Base-by-base conservation (phyloP, 2,888 invertebrate genomes). In the Carpatolechia fugitivella region DNA sequence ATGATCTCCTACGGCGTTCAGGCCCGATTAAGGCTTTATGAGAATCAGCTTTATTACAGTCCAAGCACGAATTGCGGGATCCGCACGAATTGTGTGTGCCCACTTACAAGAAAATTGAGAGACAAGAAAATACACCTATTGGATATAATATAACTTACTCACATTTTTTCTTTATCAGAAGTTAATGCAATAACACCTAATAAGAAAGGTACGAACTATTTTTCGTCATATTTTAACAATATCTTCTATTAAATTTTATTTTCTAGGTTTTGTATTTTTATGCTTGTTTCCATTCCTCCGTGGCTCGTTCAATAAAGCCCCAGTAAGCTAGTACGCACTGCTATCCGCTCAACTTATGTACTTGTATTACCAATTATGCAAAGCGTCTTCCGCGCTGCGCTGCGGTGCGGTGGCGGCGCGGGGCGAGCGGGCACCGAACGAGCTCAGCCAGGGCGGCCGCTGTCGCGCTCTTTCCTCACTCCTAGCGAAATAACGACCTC, bases 401-500 rank as follows among this genome's bases (percentile, higher is more conserved):
- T 74, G 80, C 79, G 77, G 74, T 14, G 13, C n/a, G 14, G 38
- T 7, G 14, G 75, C 66, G 76, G 77, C 68, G 71, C 70, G 70
- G 71, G 44, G 72, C 72, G 66, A 63, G 60, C 62, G 69, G 67
- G 66, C 31, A 33, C n/a, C 14, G 36, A 5, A 18, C 16, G 38
- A 38, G 38, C 38, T 29, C 38, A 7, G 41, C 29, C 52, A 16
- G 70, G 75, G 81, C 78, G 76, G 75, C 74, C 77, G 81, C 80
- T 79, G 82, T 82, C 86, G 87, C 81, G 82, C 85, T 85, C 85
- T 86, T 88, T 88, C 86, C 85, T 86, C 85, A 85, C 85, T 85
- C 86, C 85, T 84, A 83, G 84, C 85, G 84, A 87, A 88, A 90
- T 90, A 88, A 90, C 88, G 88, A 89, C 89, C 87, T 85, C 86